Conservation (phyloP, 2,113 vertebrate genomes). For the Mus pahari region DNA sequence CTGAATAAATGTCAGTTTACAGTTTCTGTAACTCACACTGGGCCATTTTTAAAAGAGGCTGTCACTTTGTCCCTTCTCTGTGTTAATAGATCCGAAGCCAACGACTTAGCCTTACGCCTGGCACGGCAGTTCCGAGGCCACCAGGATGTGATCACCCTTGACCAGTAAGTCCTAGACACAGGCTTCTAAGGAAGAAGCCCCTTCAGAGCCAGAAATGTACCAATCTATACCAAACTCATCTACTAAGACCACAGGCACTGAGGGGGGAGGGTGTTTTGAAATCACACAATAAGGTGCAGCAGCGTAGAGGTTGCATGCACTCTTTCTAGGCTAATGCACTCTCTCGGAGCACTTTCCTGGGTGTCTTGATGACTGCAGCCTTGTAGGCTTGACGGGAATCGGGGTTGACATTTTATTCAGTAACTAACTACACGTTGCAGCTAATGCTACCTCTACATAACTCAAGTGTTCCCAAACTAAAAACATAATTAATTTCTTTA, state of each 20-base stretch:
- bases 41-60: neutral
- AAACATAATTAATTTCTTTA: neutral
- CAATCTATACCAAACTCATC: neutral
- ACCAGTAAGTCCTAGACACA: conserved; percentile 91
- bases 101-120: conserved; percentile 96
- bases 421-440: neutral
- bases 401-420: neutral
- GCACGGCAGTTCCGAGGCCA: conserved; percentile 93
- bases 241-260: neutral
- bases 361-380: neutral
- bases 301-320: neutral
- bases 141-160: conserved; percentile 95
- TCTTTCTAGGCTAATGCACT: neutral
- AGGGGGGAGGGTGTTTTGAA: neutral
- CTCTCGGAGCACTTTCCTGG: neutral
- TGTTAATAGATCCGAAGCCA: conserved; percentile 95
- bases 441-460: neutral
- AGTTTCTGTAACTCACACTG: neutral
- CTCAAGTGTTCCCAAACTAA: conserved; percentile 2
- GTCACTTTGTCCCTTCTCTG: neutral
- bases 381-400: neutral
- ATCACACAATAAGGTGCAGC: neutral
- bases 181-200: neutral
- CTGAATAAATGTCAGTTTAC: neutral
- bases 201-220: neutral